A percentile compares a stretch with the other conserved stretches of the same genome.
These are phyloP conservation scores for Siphamia tubifer DNA, from an alignment of 2,113 vertebrate genomes.

Conservation along the genomic window DNA sequence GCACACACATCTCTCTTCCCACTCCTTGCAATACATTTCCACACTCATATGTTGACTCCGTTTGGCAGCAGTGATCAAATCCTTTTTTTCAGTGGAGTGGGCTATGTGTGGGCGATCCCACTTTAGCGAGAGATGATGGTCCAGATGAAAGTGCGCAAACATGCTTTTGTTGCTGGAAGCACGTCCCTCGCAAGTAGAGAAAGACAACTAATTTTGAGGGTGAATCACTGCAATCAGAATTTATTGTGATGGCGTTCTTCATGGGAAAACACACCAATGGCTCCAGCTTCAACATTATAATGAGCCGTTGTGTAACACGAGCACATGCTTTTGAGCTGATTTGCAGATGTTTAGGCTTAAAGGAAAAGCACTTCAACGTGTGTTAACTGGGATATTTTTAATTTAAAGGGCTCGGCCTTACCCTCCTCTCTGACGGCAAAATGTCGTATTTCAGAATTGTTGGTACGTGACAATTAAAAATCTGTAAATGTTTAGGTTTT, in stretches of 20 bases:
- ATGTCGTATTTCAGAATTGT: too few relatives aligned
- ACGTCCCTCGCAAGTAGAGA: constrained; percentile 43
- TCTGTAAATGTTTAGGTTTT: too few relatives aligned
- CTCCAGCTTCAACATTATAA: constrained; percentile 36
- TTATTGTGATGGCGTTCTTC: constrained; percentile 31
- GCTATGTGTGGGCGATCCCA: constrained; percentile 63
- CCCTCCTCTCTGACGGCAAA: too few relatives aligned
- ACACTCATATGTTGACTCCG: constrained; percentile 29
- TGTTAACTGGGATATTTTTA: constrained; percentile 11
- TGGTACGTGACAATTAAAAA: too few relatives aligned
- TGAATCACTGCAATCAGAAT: constrained; percentile 71
- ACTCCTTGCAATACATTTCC: constrained; percentile 52
- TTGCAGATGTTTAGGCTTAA: constrained; percentile 11
- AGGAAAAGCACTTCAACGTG: background rate
- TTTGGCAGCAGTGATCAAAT: constrained; percentile 70
- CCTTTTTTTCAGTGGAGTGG: constrained; percentile 45
- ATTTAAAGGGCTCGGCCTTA: too few relatives aligned
- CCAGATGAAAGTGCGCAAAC: constrained; percentile 60
- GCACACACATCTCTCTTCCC: constrained; percentile 34
- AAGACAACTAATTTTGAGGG: constrained; percentile 56
- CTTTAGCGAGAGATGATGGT: constrained; percentile 61
- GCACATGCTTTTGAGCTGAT: constrained; percentile 23
- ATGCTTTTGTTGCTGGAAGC: constrained; percentile 69
- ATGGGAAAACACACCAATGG: constrained; percentile 23
- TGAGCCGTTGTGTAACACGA: constrained; percentile 49